Percentiles rank a stretch among this genome's conserved stretches.
Conservation (phyloP, 2,797 vertebrate genomes). For the Alexandromys oeconomus region DNA sequence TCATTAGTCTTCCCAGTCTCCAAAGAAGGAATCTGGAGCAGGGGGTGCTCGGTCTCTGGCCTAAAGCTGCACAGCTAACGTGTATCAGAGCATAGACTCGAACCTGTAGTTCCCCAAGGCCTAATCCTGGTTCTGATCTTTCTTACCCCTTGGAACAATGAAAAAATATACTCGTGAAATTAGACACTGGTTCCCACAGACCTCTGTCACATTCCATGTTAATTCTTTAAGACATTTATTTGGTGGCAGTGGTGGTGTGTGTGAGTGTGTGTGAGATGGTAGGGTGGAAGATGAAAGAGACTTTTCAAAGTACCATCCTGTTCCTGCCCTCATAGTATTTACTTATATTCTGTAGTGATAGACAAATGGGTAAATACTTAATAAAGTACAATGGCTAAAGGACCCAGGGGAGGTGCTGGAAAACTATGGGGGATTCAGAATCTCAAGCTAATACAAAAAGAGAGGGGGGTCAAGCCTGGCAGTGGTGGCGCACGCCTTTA, state of each 20-base stretch:
- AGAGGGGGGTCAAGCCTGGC: not conserved
- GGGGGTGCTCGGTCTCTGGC: not conserved
- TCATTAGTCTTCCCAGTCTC: not conserved
- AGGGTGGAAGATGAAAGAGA: not conserved
- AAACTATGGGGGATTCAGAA: not conserved
- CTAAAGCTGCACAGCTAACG: conserved; percentile 24
- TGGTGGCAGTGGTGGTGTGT: not conserved
- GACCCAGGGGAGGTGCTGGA: not conserved
- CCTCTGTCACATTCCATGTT: not conserved
- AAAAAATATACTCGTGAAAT: not conserved
- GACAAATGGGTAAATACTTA: not conserved
- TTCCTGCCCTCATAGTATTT: not conserved
- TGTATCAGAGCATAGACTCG: not conserved
- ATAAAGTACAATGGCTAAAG: not conserved
- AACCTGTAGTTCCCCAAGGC: not conserved
- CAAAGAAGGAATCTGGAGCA: not conserved
- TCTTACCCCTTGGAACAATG: not conserved
- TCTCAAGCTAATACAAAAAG: not conserved
- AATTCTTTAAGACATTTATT: not conserved
- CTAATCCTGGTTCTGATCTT: not conserved
- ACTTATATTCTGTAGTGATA: not conserved
- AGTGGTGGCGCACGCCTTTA: too few relatives aligned
- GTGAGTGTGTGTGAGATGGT: not conserved
- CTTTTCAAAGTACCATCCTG: not conserved
- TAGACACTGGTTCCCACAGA: not conserved